Conservation (phyloP, 2,888 invertebrate species). For the Morpho helenor region DNA sequence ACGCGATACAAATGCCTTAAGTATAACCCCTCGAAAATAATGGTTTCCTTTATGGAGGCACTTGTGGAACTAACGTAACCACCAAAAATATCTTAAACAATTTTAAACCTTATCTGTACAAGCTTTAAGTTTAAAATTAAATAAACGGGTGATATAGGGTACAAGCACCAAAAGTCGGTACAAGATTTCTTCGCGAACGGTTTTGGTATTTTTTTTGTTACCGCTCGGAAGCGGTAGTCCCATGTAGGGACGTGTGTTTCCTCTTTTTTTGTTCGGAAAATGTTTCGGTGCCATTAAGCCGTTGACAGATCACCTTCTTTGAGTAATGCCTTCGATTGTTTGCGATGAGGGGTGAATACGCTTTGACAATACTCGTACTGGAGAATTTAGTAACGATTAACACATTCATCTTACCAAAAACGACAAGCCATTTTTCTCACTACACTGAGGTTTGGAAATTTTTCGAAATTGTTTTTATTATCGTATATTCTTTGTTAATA, state of each 20-base stretch:
- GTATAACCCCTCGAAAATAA: constrained; percentile 75
- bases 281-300: constrained; percentile 77
- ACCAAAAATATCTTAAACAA: constrained; percentile 17
- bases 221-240: constrained; percentile 66
- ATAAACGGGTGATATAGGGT: constrained; percentile 36
- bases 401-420: constrained; percentile 22
- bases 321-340: constrained; percentile 71
- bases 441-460: too few species aligned
- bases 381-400: constrained; percentile 36
- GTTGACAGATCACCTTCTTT: constrained; percentile 73
- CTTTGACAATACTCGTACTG: constrained; percentile 47
- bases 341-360: constrained; percentile 37
- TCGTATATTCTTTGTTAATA: too few species aligned
- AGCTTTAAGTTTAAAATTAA: constrained; percentile 25
- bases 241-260: constrained; percentile 72
- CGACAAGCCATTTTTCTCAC: not conserved
- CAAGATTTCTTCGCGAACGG: constrained; percentile 49
- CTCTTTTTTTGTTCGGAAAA: constrained; percentile 75
- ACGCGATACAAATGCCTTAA: constrained; percentile 73
- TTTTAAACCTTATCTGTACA: constrained; percentile 25
- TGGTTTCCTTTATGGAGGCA: constrained; percentile 66
- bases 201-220: constrained; percentile 70
- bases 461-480: too few species aligned
- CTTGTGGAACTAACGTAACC: constrained; percentile 36
- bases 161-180: constrained; percentile 47